phyloP scores from a whole-genome alignment of 2,888 invertebrate species.

The Archips crataeganus region DNA sequence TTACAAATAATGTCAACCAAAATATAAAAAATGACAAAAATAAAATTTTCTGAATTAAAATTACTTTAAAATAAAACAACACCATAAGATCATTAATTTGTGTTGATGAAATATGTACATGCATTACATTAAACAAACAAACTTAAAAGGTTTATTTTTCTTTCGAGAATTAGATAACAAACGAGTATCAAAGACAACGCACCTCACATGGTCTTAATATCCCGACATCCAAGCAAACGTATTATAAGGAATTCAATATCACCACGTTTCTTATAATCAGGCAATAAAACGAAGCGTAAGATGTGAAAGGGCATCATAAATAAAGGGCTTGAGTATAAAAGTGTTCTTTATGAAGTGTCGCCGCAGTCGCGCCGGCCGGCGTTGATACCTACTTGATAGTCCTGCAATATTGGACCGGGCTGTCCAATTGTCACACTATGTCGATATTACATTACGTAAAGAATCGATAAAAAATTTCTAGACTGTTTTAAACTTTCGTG shows the following conservation, averaged over 20 bases:
- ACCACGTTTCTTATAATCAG: constrained; percentile 59
- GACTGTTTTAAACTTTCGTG: background rate
- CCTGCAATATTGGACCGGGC: constrained; percentile 77
- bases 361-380: constrained; percentile 71
- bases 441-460: constrained; percentile 33
- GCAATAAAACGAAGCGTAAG: constrained; percentile 76
- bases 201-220: background rate
- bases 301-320: constrained; percentile 80
- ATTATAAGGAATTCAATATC: constrained; percentile 63
- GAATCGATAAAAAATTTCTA: background rate
- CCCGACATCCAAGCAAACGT: constrained; percentile 40
- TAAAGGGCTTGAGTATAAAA: constrained; percentile 83
- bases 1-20: too few species aligned
- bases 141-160: too few species aligned
- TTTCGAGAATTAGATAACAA: too few species aligned
- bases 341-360: constrained; percentile 85
- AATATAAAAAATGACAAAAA: too few species aligned
- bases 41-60: too few species aligned
- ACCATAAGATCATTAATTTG: too few species aligned
- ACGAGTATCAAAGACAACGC: background rate
- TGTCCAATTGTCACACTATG: constrained; percentile 36
- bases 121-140: too few species aligned
- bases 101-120: too few species aligned
- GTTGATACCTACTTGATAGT: constrained; percentile 83
- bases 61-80: too few species aligned